Base-by-base conservation (phyloP, 2,888 invertebrate species). In the Melanostoma mellinum region DNA sequence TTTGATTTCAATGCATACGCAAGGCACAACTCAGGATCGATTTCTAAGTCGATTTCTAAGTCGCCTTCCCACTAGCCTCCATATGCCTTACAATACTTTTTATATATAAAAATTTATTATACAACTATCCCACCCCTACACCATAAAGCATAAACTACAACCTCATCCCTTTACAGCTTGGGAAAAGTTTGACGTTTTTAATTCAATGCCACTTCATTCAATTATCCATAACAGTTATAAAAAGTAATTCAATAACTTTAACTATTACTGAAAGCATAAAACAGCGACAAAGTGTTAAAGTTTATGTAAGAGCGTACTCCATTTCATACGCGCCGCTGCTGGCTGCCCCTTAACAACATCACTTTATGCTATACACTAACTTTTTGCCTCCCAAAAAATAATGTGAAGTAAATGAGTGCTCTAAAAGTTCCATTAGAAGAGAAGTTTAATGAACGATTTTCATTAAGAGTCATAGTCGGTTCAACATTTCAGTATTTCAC, bases 361-460 rank as follows among this genome's bases (percentile, higher is more conserved):
- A 73, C 56, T 72, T 58, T 77, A 56, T 69, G 9, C 3, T 20
- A 9, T 38, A 30, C 33, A 71, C 55, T 48, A 20, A 20, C 20
- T 20, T 20, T 72, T 61, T 46, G 32, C 63, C 33, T 10, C 40
- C 33, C 32, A 4, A 42, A 60, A 72, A 76, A 69, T 78, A 73
- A 77, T 77, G 53, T 68, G 63, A 78, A 82, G 82, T 69, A 73
- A 82, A 78, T 77, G 77, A 69, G 82, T 73, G 68, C 82, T 82
- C 82, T 69, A 73, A 82, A 78, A 82, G 82, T 77, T 82, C 82
- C 82, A 82, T 82, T 82, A 82, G 77, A 73, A 73, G 73, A 73
- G 77, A 77, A 82, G 67, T 82, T 82, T 82, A 78, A 77, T 78
- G 82, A 82, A 82, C 73, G 82, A 74, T 82, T 82, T 77, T 82